Percentiles rank a stretch among this genome's conserved stretches.
Conservation (phyloP, 2,888 invertebrate species). For the Plebejus argus region DNA sequence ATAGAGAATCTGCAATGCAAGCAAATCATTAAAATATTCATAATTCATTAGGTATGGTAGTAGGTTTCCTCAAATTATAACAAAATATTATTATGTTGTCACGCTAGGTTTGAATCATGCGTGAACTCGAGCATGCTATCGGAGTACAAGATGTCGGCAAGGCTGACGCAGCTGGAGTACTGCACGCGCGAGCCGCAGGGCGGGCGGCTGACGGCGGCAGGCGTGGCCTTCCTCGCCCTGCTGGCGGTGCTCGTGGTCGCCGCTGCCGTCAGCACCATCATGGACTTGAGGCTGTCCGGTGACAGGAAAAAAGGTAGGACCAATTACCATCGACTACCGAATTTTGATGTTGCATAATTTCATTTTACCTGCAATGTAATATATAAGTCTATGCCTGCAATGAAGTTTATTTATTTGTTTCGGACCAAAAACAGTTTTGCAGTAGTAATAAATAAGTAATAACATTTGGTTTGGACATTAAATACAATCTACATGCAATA, state of each 20-base stretch:
- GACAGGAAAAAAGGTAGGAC: conserved; percentile 61
- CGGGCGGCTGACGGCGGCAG: conserved; percentile 48
- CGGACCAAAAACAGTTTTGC: no score
- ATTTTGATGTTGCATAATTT: not conserved
- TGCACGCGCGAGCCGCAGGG: conserved; percentile 50
- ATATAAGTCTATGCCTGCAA: no score
- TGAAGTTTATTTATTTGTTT: no score
- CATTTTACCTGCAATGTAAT: no score
- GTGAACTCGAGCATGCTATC: conserved; percentile 61
- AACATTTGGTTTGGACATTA: no score
- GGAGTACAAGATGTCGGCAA: conserved; percentile 60
- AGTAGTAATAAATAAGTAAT: no score
- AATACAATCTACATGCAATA: no score
- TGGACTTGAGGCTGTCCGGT: conserved; percentile 60
- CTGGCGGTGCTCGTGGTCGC: conserved; percentile 59
- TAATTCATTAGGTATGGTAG: not conserved
- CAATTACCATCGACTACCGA: not conserved
- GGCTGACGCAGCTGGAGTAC: conserved; percentile 60
- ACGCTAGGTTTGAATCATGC: conserved; percentile 63
- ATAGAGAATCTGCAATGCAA: no score
- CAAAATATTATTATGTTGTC: not conserved
- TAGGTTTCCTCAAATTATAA: no score
- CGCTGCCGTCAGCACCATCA: conserved; percentile 56
- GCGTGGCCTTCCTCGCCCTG: conserved; percentile 56
- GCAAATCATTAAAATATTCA: not conserved